Conservation (phyloP, 2,113 vertebrate genomes). For the Piaya cayana region DNA sequence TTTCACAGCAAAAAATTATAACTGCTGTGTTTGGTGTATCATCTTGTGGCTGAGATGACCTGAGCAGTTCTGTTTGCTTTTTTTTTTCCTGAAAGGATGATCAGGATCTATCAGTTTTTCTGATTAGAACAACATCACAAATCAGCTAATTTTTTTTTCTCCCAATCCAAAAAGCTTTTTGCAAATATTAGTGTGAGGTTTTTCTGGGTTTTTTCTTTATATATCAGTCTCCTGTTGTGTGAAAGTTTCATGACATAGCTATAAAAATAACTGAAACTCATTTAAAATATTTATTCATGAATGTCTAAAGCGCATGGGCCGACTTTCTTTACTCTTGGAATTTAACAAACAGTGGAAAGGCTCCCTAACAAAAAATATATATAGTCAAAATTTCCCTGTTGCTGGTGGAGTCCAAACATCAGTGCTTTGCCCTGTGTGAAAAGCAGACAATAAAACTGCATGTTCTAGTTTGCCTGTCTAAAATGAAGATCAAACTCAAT, state of each 20-base stretch:
- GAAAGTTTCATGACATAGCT: not conserved
- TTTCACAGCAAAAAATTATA: not conserved
- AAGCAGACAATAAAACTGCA: not conserved
- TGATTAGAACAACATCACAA: not conserved
- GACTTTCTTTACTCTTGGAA: not conserved
- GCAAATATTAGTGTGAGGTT: not conserved
- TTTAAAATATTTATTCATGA: not conserved
- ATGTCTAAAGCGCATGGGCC: not conserved
- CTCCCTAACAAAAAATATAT: not conserved
- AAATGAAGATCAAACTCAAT: not conserved
- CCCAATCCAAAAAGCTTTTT: not conserved
- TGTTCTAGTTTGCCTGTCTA: not conserved
- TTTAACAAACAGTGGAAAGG: not conserved
- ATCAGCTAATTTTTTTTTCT: not conserved
- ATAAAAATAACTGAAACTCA: not conserved
- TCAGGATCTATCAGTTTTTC: not conserved
- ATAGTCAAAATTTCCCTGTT: not conserved
- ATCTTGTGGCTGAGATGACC: not conserved
- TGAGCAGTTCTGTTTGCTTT: not conserved
- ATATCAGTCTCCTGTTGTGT: not conserved
- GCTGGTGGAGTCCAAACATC: not conserved
- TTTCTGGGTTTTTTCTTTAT: not conserved
- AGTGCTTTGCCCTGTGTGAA: not conserved
- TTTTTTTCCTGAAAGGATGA: not conserved
- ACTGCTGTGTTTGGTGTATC: not conserved